A percentile compares a stretch with the other conserved stretches of the same genome.
Evolutionary conservation across 1,140 invertebrate genomes (phyloP).

Genomic region (Drosophila seguyi): DNA sequence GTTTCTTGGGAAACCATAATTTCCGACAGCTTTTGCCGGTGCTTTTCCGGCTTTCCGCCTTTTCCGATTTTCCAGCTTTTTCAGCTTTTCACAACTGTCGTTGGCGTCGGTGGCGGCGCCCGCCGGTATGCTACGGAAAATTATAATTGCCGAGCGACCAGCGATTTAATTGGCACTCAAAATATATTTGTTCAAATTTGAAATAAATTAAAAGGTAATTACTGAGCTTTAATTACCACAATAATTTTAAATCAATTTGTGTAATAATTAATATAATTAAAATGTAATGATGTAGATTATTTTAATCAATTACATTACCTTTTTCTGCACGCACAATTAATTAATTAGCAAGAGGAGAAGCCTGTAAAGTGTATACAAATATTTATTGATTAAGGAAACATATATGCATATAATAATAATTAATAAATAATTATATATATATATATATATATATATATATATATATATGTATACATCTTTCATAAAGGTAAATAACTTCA

Average conservation of each 20-base stretch:
- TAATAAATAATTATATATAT: no score
- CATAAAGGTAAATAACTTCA: no score
- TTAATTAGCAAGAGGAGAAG: not conserved
- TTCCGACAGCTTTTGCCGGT: conserved; percentile 54
- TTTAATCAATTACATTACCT: not conserved
- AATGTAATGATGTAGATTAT: not conserved
- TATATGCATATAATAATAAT: no score
- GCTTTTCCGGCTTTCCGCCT: conserved; percentile 23
- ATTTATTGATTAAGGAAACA: not conserved
- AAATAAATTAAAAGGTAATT: not conserved
- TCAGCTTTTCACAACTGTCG: conserved; percentile 16
- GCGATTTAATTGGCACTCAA: not conserved
- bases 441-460: no score
- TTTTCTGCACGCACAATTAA: not conserved
- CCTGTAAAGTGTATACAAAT: not conserved
- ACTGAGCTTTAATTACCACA: not conserved
- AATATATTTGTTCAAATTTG: not conserved
- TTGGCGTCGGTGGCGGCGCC: not conserved
- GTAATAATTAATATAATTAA: not conserved
- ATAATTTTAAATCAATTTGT: not conserved
- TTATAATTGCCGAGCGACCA: not conserved
- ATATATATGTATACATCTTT: no score
- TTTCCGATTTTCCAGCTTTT: conserved; percentile 15
- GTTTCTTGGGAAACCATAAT: conserved; percentile 77
- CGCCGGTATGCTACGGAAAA: not conserved